Base-by-base conservation (phyloP, 2,888 invertebrate species). In the Eugnorisma glareosa region DNA sequence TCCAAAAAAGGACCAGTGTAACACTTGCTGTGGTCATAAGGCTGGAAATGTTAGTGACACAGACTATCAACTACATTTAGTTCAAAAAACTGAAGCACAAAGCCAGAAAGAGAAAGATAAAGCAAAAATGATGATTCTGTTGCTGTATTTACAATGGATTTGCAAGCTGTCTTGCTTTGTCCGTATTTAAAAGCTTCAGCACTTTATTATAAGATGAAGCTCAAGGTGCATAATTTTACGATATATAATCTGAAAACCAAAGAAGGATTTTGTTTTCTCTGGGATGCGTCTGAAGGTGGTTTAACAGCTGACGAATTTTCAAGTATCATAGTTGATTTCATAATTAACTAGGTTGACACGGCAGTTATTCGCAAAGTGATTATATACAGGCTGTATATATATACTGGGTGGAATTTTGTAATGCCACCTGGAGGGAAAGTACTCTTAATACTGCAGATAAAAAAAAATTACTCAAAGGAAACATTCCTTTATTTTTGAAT, bases 221-320 rank as follows among this genome's bases (percentile, higher is more conserved):
- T 81, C 67, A 74, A 77, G 63, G 74, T 75, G 66, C 75, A 81
- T 67, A 76, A 81, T 75, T 71, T 78, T 69, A 73, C 73, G 57
- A 73, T 78, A 61, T 59, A 68, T 75, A 70, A 78, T 73, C 70
- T 81, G 68, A 82, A 77, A 68, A 82, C 73, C 66, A 73, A 66
- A 70, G 78, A 81, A 66, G 79, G 75, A 51, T 75, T 64, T 64
- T 69, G 79, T 67, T 80, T 73, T 45, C 69, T 77, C 63, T 81
- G 79, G 78, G 66, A 81, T 80, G 78, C 81, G 67, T 73, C 66
- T 70, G 79, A 81, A 70, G 78, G 78, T 13, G 80, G 77, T 63
- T 72, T 78, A 69, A 75, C 80, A 73, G 75, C 77, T 70, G 77
- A 77, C 54, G 80, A 81, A 73, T 77, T 80, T 77, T 72, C 77